Conservation (phyloP, 2,113 vertebrate species). For the Calyptommatus sinebrachiatus region DNA sequence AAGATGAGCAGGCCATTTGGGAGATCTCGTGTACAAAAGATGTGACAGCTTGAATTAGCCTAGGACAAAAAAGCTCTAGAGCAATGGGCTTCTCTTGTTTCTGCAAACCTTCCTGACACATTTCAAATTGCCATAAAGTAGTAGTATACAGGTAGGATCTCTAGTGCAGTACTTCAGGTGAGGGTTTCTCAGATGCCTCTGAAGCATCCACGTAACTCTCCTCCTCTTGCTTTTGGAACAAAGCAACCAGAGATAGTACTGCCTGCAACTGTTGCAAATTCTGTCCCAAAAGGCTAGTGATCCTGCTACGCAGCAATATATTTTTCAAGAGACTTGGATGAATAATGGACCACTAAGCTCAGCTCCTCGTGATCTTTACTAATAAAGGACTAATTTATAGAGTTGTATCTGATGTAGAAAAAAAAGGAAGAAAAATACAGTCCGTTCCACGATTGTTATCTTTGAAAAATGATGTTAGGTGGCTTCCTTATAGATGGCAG, state of each 20-base stretch:
- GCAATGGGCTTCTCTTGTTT: neutral
- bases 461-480: neutral
- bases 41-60: neutral
- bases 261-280: too few relatives aligned
- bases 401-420: slow-evolving; percentile 22
- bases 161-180: too few relatives aligned
- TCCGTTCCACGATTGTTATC: slow-evolving; percentile 14
- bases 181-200: too few relatives aligned
- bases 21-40: neutral
- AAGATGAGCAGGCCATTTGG: neutral
- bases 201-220: too few relatives aligned
- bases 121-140: neutral
- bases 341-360: neutral
- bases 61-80: neutral
- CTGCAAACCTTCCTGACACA: neutral
- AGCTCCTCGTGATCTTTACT: neutral
- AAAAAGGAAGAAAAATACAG: slow-evolving; percentile 13
- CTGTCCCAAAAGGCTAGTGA: too few relatives aligned
- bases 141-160: neutral
- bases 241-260: too few relatives aligned
- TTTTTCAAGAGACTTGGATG: neutral
- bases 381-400: neutral
- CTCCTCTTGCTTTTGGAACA: too few relatives aligned
- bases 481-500: slow-evolving; percentile 5
- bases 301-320: too few relatives aligned